These are phyloP conservation scores for Drosophila buzzatii DNA, from an alignment of 2,888 invertebrate genomes.

Conservation along the genomic window DNA sequence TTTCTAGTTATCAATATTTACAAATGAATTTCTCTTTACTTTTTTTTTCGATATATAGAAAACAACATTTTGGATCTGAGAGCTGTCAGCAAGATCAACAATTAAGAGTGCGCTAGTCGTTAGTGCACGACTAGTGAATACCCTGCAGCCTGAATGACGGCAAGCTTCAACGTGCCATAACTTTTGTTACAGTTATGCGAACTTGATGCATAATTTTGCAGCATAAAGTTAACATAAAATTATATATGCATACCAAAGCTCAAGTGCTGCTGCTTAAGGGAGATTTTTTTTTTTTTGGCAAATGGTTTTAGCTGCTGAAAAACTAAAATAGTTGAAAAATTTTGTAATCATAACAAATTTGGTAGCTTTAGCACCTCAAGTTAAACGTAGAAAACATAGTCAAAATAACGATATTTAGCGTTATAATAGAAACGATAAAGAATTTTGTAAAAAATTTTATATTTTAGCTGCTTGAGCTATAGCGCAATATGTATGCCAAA, in stretches of 20 bases:
- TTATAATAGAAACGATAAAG: background rate
- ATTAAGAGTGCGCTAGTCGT: background rate
- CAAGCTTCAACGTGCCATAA: background rate
- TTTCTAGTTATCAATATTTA: slow-evolving; percentile 72
- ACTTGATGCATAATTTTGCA: background rate
- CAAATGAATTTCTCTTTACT: slow-evolving; percentile 60
- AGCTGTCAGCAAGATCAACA: slow-evolving; percentile 12
- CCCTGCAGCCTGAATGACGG: background rate
- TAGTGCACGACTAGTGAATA: background rate
- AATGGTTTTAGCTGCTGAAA: background rate
- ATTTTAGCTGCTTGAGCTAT: background rate
- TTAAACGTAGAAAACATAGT: background rate
- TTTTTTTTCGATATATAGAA: slow-evolving; percentile 38
- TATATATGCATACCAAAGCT: background rate
- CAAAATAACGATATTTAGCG: background rate
- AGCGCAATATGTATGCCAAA: background rate
- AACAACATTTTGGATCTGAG: slow-evolving; percentile 64
- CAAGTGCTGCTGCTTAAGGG: background rate
- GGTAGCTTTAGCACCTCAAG: background rate
- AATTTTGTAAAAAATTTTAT: background rate
- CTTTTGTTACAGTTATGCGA: background rate
- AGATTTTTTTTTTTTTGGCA: background rate
- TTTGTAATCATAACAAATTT: no score
- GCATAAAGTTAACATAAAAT: background rate
- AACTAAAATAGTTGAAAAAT: background rate